Evolutionary conservation across 2,888 invertebrate genomes (phyloP), one percentile per base, ranked within the genome.

Genomic region (Lasioglossum lativentre): DNA sequence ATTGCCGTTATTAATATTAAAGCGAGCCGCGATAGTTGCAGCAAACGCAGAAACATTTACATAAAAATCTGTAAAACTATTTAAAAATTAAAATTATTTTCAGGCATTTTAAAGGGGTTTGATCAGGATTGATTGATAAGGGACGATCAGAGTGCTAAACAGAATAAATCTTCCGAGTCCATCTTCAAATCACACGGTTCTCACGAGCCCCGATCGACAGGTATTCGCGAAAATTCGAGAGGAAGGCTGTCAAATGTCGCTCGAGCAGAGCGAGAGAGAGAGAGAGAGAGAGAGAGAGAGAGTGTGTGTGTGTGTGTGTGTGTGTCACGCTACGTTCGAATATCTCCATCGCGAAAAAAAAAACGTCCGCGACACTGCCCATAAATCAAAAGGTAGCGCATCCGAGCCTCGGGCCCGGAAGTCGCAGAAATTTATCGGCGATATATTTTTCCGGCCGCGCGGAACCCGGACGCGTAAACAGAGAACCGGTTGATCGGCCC

Each of bases 381-480:
- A 85, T 85, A 82, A 78, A 85, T 85, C 78, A 86, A 59, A 66
- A 59, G 68, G 70, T 45, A 74, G 68, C 68, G 19, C 72, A n/a
- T 77, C 71, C 76, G 40, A 74, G 47, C 47, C 42, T 10, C 23
- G 27, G 59, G 70, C 75, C 75, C 81, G 78, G 76, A 86, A 84
- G 68, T 66, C 80, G 75, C 76, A 81, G 75, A 79, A 80, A 84
- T 86, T 79, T 85, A 85, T 80, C 79, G 75, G 38, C 86, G 78
- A 81, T 76, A 81, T 86, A 81, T 85, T 75, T 63, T 75, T n/a
- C n/a, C 42, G 45, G 23, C 34, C 30, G 34, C 4, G 42, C 19
- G 4, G 34, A 56, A 56, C 56, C 30, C 70, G 19, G 27, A 78
- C 78, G 82, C 79, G 82, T 82, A 75, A 71, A 77, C 82, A 30